Percentiles rank a stretch among this genome's conserved stretches.
These are phyloP conservation scores for Laspeyria flexula DNA, from an alignment of 2,888 invertebrate species.

Conservation along the genomic window DNA sequence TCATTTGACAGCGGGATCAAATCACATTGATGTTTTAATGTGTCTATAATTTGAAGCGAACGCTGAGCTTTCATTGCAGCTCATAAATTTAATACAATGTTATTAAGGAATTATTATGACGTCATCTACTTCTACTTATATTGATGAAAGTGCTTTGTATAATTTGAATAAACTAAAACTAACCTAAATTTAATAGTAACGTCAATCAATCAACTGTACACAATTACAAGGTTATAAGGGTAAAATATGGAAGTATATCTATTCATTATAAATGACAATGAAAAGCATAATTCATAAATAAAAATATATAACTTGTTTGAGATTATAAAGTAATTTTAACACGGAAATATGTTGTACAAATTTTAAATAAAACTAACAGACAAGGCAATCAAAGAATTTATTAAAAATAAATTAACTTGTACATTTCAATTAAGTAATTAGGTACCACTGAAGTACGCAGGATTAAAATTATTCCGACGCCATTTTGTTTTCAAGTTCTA, in stretches of 20 bases:
- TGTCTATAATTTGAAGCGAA: conserved; percentile 2
- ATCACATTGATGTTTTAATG: conserved; percentile 35
- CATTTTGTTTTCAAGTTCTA: conserved; percentile 12
- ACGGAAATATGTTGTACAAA: too few relatives aligned
- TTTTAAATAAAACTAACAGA: too few relatives aligned
- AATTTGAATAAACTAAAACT: too few relatives aligned
- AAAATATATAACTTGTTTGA: too few relatives aligned
- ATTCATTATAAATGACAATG: too few relatives aligned
- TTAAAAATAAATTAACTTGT: conserved; percentile 5
- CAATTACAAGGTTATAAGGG: too few relatives aligned
- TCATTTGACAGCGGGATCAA: conserved; percentile 33
- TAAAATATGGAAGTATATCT: too few relatives aligned
- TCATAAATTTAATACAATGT: not conserved
- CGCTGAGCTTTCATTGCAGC: not conserved
- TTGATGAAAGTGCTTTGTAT: too few relatives aligned
- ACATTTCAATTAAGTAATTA: conserved; percentile 6
- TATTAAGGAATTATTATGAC: not conserved
- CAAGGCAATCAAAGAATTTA: not conserved
- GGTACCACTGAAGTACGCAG: conserved; percentile 3
- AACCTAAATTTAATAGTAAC: too few relatives aligned
- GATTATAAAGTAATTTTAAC: too few relatives aligned
- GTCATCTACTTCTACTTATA: not conserved
- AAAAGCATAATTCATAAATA: too few relatives aligned
- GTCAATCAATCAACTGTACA: too few relatives aligned
- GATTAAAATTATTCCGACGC: conserved; percentile 5